Evolutionary conservation across 2,797 vertebrate species (phyloP).

Genomic region (Arrhamphus sclerolepis): DNA sequence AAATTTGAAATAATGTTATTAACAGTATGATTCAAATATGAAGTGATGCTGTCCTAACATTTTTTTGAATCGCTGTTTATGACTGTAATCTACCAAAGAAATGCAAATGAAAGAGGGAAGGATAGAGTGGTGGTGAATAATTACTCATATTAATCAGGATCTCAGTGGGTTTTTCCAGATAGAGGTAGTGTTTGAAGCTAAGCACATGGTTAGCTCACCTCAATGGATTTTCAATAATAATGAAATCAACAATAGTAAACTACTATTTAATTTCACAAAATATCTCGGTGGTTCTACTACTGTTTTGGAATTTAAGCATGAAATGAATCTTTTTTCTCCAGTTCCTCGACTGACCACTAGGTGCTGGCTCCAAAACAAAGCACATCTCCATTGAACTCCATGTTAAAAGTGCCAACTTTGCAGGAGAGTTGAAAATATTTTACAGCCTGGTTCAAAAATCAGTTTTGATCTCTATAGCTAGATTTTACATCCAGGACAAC

Average conservation of each 20-base stretch:
- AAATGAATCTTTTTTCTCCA: background rate
- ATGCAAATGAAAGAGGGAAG: conserved; percentile 56
- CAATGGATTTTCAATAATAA: conserved; percentile 47
- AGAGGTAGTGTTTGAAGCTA: conserved; percentile 51
- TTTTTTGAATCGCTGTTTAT: conserved; percentile 67
- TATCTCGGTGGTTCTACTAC: background rate
- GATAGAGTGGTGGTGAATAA: conserved; percentile 62
- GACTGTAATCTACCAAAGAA: conserved; percentile 67
- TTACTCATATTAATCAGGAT: conserved; percentile 73
- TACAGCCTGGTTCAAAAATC: too few species aligned
- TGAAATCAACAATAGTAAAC: conserved; percentile 20
- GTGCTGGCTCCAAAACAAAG: too few species aligned
- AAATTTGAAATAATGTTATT: conserved; percentile 16
- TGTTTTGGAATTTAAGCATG: conserved; percentile 7
- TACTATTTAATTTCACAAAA: background rate
- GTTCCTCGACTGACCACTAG: too few species aligned
- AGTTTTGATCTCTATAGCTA: too few species aligned
- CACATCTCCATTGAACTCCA: too few species aligned
- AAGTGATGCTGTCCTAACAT: conserved; percentile 44
- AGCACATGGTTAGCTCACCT: conserved; percentile 62
- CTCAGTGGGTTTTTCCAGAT: conserved; percentile 56
- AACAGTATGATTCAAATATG: conserved; percentile 22
- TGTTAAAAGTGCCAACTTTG: too few species aligned
- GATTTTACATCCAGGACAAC: too few species aligned
- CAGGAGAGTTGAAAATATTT: too few species aligned